Evolutionary conservation across 2,113 vertebrate species (phyloP), one percentile per base, ranked within the genome.

Genomic region (Phyllopteryx taeniolatus): DNA sequence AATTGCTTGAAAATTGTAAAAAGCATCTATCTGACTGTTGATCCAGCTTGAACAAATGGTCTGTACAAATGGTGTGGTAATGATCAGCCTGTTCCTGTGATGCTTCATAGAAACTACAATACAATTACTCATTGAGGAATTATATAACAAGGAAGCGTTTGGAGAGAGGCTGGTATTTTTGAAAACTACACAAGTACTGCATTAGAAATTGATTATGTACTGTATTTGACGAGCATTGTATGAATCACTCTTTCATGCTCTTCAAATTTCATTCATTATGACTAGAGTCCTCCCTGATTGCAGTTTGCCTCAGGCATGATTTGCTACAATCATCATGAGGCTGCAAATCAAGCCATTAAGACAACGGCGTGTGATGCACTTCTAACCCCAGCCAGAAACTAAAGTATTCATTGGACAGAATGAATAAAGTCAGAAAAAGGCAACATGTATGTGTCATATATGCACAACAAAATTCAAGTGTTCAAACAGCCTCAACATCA

Each of bases 251-350:
- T 77, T 65, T 49, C 11, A 67, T 70, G 19, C 42, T 62, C 22
- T 65, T 78, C 66, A 44, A 56, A 67, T 82, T 81, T 82, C 44
- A 81, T 60, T 35, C 53, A 68, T 65, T 82, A 27, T 68, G 70
- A 79, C 78, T 79, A 73, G 51, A 77, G 57, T 80, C 76, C 71
- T 86, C 22, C 35, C 70, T 89, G 83, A 89, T 86, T 91, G 72
- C 75, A 79, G 83, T 87, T 87, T 89, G 71, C 73, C 71, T 85
- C 87, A 83, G 76, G 86, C 74, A 74, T 22, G 72, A 73, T 74
- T 79, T 75, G 72, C 76, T 82, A 73, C 70, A 72, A 79, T 68
- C 71, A 59, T 71, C 43, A 66, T 67, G 61, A 85, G 61, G 67
- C 57, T 60, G n/a, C 56, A 64, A 82, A 82, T 74, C 69, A 84